Percentiles rank a stretch among this genome's conserved stretches.
Evolutionary conservation across 2,113 vertebrate species (phyloP).

Genomic region (Corydoras maculifer): DNA sequence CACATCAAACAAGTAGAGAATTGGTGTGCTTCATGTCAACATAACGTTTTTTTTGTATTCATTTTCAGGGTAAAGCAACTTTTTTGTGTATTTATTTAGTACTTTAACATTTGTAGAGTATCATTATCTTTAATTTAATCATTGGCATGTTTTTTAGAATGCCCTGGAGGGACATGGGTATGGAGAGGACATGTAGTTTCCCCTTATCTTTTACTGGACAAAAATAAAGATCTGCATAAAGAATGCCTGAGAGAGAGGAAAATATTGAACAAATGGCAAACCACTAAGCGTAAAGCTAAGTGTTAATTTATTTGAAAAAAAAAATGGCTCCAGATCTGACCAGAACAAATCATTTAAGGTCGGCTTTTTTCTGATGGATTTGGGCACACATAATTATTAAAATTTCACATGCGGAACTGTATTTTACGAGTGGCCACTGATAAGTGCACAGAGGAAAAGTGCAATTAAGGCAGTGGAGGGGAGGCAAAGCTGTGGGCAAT

Average conservation of each 20-base stretch:
- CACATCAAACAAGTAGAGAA: too few species aligned
- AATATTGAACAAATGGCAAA: not conserved
- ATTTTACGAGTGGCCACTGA: slow-evolving; percentile 42
- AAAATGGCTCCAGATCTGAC: slow-evolving; percentile 40
- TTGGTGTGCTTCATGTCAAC: too few species aligned
- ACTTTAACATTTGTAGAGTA: too few species aligned
- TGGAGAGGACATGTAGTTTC: too few species aligned
- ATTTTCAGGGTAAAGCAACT: too few species aligned
- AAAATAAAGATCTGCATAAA: not conserved
- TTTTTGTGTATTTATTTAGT: too few species aligned
- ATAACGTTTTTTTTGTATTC: too few species aligned
- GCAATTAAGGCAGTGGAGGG: slow-evolving; percentile 47
- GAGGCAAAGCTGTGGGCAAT: slow-evolving; percentile 29
- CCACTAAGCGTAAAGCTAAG: slow-evolving; percentile 42
- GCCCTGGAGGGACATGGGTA: too few species aligned
- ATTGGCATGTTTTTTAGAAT: too few species aligned
- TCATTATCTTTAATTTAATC: too few species aligned
- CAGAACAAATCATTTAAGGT: slow-evolving; percentile 51
- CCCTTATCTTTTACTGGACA: too few species aligned
- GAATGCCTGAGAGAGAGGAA: not conserved
- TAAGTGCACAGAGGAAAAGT: slow-evolving; percentile 46
- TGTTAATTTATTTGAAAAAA: slow-evolving; percentile 49
- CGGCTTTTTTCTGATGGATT: slow-evolving; percentile 39
- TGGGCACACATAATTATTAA: slow-evolving; percentile 45
- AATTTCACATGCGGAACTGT: slow-evolving; percentile 47